Conservation (phyloP, 2,888 invertebrate genomes). For the Eupithecia exiguata region DNA sequence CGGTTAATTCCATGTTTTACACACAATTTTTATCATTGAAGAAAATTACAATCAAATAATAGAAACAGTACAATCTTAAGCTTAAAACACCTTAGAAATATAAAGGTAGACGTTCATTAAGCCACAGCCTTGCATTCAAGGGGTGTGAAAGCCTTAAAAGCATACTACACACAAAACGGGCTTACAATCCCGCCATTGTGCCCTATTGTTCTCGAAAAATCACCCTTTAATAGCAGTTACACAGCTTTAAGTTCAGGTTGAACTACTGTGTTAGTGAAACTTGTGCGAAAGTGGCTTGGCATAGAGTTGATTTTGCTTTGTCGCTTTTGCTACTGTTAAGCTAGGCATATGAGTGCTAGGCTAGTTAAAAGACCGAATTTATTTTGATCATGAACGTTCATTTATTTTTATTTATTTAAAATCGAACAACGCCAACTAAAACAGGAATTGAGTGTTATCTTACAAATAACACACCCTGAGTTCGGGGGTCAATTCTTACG, state of each 20-base stretch:
- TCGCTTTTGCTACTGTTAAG: neutral
- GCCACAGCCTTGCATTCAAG: neutral
- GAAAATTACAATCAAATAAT: too few relatives aligned
- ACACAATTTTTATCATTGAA: too few relatives aligned
- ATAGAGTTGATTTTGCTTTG: neutral
- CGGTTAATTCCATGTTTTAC: neutral
- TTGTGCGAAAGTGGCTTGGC: constrained; percentile 15
- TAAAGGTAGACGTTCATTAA: neutral
- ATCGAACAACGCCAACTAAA: too few relatives aligned
- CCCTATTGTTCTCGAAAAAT: constrained; percentile 58
- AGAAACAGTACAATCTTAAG: too few relatives aligned
- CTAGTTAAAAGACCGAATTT: neutral
- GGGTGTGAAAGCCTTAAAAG: constrained; percentile 55
- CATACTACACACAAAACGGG: constrained; percentile 54
- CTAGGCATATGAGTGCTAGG: neutral
- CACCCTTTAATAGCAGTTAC: constrained; percentile 48
- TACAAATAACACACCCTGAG: too few relatives aligned
- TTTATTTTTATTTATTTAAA: too few relatives aligned
- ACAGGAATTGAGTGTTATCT: too few relatives aligned
- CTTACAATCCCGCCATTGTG: constrained; percentile 53
- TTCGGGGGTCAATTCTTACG: neutral
- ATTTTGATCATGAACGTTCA: too few relatives aligned
- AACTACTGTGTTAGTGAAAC: constrained; percentile 33
- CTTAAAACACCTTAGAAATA: neutral
- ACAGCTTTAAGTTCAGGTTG: constrained; percentile 44